Conservation (phyloP, 53 echinoderm and acorn worm species). For the Zoroaster sp. region DNA sequence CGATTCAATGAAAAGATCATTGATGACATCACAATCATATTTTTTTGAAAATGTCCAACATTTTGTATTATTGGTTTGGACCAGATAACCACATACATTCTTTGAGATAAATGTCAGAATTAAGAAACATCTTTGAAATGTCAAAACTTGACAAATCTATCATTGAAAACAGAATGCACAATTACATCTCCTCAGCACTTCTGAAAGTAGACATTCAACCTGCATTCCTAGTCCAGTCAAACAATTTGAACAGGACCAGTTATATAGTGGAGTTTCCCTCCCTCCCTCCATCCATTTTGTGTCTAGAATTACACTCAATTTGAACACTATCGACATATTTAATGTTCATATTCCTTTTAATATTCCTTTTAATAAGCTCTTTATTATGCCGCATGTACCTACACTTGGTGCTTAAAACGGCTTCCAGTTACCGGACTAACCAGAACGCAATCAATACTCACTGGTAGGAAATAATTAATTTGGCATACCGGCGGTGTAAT, state of each 20-base stretch:
- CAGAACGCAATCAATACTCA: background rate
- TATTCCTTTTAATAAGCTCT: background rate
- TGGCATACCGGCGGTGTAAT: slow-evolving; percentile 37
- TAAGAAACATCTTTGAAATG: too few species aligned
- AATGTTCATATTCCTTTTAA: background rate
- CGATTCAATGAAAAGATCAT: too few species aligned
- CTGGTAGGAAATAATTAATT: slow-evolving; percentile 58
- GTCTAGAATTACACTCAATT: background rate
- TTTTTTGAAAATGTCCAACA: too few species aligned
- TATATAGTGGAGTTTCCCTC: background rate
- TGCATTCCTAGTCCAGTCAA: background rate
- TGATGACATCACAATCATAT: too few species aligned
- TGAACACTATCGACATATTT: background rate
- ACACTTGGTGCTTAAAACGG: background rate
- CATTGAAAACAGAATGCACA: too few species aligned
- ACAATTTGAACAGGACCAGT: background rate
- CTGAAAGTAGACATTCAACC: too few species aligned
- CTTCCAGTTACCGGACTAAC: slow-evolving; percentile 2
- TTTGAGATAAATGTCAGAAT: too few species aligned
- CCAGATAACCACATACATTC: too few species aligned
- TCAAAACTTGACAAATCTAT: too few species aligned
- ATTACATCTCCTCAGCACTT: too few species aligned
- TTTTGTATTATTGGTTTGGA: too few species aligned
- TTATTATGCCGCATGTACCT: background rate
- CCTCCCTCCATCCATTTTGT: background rate